Evolutionary conservation across 2,888 invertebrate genomes (phyloP).

Genomic region (Zelleria hepariella): DNA sequence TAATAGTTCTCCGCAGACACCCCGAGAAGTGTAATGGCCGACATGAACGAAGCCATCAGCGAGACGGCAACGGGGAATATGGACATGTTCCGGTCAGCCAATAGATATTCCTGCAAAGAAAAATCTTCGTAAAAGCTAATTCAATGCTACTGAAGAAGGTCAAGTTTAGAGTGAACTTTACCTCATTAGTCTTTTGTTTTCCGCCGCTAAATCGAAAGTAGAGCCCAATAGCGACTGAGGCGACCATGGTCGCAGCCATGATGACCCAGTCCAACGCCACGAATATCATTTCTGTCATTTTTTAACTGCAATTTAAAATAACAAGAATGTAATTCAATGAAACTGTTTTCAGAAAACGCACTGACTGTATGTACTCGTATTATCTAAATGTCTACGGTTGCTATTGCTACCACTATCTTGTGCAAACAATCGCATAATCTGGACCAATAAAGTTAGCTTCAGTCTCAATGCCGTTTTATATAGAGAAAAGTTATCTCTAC

Average conservation of each 20-base stretch:
- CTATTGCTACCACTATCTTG: background rate
- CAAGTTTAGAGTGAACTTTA: conserved; percentile 29
- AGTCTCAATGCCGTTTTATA: background rate
- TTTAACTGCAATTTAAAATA: background rate
- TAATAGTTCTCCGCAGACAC: conserved; percentile 90
- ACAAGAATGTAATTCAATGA: background rate
- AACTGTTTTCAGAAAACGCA: background rate
- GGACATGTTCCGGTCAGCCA: conserved; percentile 86
- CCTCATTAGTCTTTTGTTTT: conserved; percentile 86
- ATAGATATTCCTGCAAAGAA: conserved; percentile 80
- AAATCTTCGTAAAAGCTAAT: background rate
- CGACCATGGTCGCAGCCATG: conserved; percentile 76
- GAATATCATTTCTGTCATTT: conserved; percentile 56
- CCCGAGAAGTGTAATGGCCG: conserved; percentile 90
- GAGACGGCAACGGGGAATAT: conserved; percentile 88
- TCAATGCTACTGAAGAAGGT: background rate
- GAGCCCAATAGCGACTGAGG: conserved; percentile 84
- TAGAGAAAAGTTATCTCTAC: background rate
- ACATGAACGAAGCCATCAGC: conserved; percentile 95
- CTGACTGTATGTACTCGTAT: background rate
- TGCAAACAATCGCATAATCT: background rate
- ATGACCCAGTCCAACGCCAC: conserved; percentile 83
- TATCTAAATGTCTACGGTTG: background rate
- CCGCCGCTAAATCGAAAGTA: conserved; percentile 90
- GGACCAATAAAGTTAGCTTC: background rate